Percentiles rank a stretch among this genome's conserved stretches.
These are phyloP conservation scores for Antechinus flavipes DNA, from an alignment of 2,113 vertebrate genomes.

Conservation along the genomic window DNA sequence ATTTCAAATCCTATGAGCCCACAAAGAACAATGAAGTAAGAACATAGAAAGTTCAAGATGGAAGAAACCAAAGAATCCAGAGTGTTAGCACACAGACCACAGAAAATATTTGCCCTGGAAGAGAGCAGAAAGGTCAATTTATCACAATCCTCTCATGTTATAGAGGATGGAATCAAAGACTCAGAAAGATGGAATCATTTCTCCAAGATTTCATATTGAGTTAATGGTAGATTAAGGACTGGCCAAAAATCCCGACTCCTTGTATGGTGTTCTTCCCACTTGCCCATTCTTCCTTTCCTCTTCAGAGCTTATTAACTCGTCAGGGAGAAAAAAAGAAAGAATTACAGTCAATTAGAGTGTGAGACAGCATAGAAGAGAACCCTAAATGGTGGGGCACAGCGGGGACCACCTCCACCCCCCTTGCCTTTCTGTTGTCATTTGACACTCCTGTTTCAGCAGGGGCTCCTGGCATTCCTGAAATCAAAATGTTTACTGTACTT, in stretches of 20 bases:
- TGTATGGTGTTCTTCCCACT: background rate
- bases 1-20: background rate
- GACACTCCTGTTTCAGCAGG: conserved; percentile 36
- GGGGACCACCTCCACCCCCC: background rate
- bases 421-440: conserved; percentile 27
- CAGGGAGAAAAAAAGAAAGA: background rate
- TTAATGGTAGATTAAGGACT: background rate
- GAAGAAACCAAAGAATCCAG: background rate
- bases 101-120: background rate
- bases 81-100: background rate
- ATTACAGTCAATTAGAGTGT: background rate
- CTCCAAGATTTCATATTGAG: background rate
- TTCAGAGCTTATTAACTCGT: background rate
- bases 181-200: background rate
- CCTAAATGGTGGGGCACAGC: background rate
- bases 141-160: background rate
- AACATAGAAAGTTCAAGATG: background rate
- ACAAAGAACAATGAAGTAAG: background rate
- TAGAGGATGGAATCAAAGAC: background rate
- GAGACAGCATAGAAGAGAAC: background rate
- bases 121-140: background rate
- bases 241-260: background rate
- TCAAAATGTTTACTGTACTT: conserved; percentile 67
- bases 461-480: conserved; percentile 64
- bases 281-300: background rate